Conservation (phyloP, 1,140 invertebrate genomes). For the Parasteatoda tepidariorum region DNA sequence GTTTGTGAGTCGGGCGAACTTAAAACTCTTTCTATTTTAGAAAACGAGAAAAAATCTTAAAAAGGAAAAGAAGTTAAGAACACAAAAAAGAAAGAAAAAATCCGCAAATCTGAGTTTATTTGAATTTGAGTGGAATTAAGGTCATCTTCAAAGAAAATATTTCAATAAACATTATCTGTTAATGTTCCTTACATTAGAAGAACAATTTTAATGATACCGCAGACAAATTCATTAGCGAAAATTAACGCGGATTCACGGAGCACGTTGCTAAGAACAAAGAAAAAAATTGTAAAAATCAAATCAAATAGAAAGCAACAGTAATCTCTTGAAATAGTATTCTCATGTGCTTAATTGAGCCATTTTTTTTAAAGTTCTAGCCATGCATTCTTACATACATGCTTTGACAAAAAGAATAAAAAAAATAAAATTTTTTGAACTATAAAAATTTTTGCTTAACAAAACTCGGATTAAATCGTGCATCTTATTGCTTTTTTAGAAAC, state of each 20-base stretch:
- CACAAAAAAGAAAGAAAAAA: constrained; percentile 15
- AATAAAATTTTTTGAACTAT: constrained; percentile 30
- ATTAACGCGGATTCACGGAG: constrained; percentile 33
- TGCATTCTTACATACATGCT: too few species aligned
- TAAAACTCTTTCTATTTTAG: constrained; percentile 2
- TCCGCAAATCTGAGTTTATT: constrained; percentile 44
- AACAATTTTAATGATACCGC: constrained; percentile 59
- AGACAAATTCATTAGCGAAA: constrained; percentile 59
- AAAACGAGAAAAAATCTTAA: too few species aligned
- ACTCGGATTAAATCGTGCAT: constrained; percentile 51
- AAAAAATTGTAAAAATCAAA: constrained; percentile 39
- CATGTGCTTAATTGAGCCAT: constrained; percentile 26
- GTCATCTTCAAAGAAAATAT: constrained; percentile 55
- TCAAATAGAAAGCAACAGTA: constrained; percentile 44
- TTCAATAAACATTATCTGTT: constrained; percentile 60
- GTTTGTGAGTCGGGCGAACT: not conserved
- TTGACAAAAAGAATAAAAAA: too few species aligned
- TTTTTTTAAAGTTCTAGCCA: too few species aligned
- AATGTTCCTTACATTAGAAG: constrained; percentile 57
- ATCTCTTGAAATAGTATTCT: constrained; percentile 46
- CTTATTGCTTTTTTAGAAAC: constrained; percentile 53
- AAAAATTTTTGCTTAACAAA: constrained; percentile 53
- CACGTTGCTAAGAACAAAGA: constrained; percentile 1
- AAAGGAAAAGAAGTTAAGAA: not conserved
- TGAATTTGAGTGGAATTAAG: constrained; percentile 58